Base-by-base conservation (phyloP, 2,888 invertebrate genomes). In the Isoperla grammatica region DNA sequence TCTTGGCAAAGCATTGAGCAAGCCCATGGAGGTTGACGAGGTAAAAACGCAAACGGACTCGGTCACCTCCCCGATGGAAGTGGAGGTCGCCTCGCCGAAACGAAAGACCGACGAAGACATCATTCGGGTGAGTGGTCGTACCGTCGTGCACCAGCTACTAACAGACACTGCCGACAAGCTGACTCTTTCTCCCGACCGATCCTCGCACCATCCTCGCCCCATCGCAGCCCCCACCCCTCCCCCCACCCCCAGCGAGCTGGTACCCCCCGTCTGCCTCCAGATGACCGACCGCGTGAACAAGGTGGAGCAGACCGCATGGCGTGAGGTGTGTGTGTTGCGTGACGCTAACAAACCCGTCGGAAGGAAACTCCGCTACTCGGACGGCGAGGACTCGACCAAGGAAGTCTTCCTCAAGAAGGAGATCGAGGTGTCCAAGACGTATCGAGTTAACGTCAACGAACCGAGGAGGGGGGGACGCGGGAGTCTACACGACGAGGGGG, bases 401-500 rank as follows among this genome's bases (percentile, higher is more conserved):
- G 68, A 70, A 63, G 65, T 70, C n/a, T 65, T 65, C 37, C 49
- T 70, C 22, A 65, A 65, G 55, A 71, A 65, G 62, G 69, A 69
- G 59, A 66, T 68, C 5, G 69, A 70, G 56, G 66, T 69, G 17
- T 69, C 67, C 20, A 68, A 71, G 61, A 69, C 68, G 2, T 69
- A 67, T 53, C 67, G 67, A 57, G 67, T 69, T 2, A 65, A 66
- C 57, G 69, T 69, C n/a, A 71, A 66, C 58, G 60, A 67, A 55
- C 15, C 22, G 48, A 22, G 46, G 15, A 48, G 17, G 17, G n/a
- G n/a, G n/a, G n/a, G n/a, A n/a, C 39, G 39, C 40, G 64, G 19
- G 61, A 61, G 46, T 61, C 60, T 20, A 62, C 65, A 40, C 59
- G 64, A 6, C 50, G 70, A 71, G 11, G 35, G 19, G 22, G 71